These are phyloP conservation scores for Piaya cayana DNA, from an alignment of 2,113 vertebrate species.

Conservation along the genomic window DNA sequence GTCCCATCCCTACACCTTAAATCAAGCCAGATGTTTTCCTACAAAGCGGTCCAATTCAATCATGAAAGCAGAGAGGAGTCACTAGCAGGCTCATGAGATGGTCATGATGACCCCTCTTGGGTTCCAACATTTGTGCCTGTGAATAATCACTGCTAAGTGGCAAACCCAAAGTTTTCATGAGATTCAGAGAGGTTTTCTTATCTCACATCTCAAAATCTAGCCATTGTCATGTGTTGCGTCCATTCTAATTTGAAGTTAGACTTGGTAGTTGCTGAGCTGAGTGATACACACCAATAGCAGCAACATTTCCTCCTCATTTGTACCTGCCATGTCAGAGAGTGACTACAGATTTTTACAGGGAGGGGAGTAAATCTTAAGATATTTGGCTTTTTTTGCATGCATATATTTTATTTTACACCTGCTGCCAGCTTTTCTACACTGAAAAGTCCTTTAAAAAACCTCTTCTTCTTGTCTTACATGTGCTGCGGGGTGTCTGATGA, in stretches of 20 bases:
- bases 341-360: background rate
- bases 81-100: background rate
- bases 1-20: background rate
- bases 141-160: background rate
- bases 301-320: background rate
- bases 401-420: background rate
- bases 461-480: background rate
- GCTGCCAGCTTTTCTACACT: background rate
- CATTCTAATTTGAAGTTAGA: background rate
- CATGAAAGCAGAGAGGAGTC: background rate
- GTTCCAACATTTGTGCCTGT: background rate
- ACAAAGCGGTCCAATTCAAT: background rate
- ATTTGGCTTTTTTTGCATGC: background rate
- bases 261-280: background rate
- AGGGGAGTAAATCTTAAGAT: background rate
- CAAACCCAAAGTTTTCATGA: background rate
- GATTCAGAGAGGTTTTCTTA: background rate
- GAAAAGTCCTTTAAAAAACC: background rate
- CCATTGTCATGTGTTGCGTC: background rate
- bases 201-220: slow-evolving; percentile 6
- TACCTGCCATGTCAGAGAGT: background rate
- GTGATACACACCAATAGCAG: fast-evolving
- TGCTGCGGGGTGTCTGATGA: background rate
- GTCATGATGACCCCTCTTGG: fast-evolving
- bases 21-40: background rate